Evolutionary conservation across 2,797 vertebrate genomes (phyloP).

Genomic region (Megaceryle alcyon): DNA sequence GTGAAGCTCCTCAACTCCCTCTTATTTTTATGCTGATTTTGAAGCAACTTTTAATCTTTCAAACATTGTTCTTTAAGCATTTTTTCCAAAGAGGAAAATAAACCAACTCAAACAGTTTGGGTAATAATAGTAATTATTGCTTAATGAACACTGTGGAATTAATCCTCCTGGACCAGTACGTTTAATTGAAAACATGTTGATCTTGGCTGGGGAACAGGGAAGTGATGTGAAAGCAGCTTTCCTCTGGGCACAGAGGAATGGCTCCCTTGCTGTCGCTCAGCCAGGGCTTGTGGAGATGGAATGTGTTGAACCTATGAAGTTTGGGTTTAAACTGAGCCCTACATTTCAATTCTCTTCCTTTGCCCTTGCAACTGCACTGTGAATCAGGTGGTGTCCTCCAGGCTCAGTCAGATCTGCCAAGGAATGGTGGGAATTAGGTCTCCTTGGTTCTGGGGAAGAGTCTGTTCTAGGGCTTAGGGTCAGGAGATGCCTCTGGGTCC

Average conservation of each 20-base stretch:
- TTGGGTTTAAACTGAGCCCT: background rate
- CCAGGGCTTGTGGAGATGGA: background rate
- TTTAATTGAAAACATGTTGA: background rate
- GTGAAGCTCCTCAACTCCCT: background rate
- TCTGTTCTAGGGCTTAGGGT: background rate
- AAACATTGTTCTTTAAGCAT: conserved; percentile 6
- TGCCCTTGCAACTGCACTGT: background rate
- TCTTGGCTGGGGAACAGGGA: background rate
- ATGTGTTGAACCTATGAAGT: background rate
- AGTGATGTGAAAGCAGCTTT: background rate
- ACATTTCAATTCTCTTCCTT: background rate
- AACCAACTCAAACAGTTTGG: background rate
- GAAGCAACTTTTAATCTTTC: conserved; percentile 45
- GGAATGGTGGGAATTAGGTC: background rate
- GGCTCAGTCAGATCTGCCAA: background rate
- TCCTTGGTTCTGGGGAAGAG: background rate
- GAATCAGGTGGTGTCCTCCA: background rate
- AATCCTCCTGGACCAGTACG: background rate
- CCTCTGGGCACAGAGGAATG: accelerated
- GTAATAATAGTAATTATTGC: conserved; percentile 29
- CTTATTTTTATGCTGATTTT: conserved; percentile 29
- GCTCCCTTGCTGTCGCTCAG: background rate
- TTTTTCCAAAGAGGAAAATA: conserved; percentile 7
- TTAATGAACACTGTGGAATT: background rate
- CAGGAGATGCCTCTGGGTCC: background rate